Conservation (phyloP, 2,888 invertebrate species). For the Amphimallon solstitiale region DNA sequence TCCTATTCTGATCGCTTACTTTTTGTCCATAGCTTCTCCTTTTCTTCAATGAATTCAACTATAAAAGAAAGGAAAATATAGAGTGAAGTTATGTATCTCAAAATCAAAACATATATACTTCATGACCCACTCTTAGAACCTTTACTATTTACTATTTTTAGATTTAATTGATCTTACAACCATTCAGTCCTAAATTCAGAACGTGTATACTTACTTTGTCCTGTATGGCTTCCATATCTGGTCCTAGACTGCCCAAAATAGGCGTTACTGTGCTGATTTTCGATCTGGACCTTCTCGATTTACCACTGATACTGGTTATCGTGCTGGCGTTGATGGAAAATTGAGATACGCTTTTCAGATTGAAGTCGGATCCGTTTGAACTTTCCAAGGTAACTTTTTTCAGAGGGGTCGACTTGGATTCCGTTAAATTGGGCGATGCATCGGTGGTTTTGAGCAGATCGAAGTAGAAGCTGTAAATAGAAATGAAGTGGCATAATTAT, state of each 20-base stretch:
- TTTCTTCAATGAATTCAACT: conserved; percentile 46
- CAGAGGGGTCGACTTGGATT: not conserved
- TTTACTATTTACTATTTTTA: not conserved
- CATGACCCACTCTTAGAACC: not conserved
- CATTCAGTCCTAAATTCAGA: not conserved
- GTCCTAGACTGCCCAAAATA: conserved; percentile 47
- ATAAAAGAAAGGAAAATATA: conserved; percentile 23
- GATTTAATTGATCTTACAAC: not conserved
- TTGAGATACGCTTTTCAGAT: conserved; percentile 42
- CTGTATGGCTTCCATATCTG: conserved; percentile 42
- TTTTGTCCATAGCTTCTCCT: conserved; percentile 50
- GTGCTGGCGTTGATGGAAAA: conserved; percentile 18
- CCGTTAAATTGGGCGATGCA: not conserved
- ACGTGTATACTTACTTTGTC: conserved; percentile 46
- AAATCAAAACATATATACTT: not conserved
- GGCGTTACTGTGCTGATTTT: conserved; percentile 40
- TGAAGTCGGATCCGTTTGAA: not conserved
- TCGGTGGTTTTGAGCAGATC: conserved; percentile 44
- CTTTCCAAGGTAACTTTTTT: not conserved
- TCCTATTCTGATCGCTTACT: conserved; percentile 48
- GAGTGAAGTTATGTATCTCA: not conserved
- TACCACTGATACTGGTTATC: conserved; percentile 3
- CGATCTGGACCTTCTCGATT: conserved; percentile 9
- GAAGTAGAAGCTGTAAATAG: conserved; percentile 45
- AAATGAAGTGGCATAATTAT: not conserved